phyloP scores from a whole-genome alignment of 2,888 invertebrate genomes.

The Hydrotaea cyrtoneurina region DNA sequence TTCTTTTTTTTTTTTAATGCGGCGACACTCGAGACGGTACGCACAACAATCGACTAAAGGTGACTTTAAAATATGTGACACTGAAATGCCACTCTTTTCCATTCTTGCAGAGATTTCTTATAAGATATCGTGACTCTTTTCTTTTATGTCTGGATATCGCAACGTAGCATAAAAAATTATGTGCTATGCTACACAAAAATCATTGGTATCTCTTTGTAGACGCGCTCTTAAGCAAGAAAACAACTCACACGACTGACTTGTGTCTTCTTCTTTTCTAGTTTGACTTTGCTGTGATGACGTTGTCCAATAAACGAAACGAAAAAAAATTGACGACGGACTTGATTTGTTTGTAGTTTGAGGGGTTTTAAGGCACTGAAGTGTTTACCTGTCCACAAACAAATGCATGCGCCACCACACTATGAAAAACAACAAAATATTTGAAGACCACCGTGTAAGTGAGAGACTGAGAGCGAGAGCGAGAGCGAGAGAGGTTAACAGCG shows the following conservation, averaged over 20 bases:
- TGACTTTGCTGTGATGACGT: slow-evolving; percentile 1
- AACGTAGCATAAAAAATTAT: not conserved
- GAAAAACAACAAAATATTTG: slow-evolving; percentile 24
- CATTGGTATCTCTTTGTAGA: too few relatives aligned
- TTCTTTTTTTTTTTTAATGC: slow-evolving; percentile 49
- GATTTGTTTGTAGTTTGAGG: not conserved
- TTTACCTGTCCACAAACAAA: slow-evolving; percentile 7
- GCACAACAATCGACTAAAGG: slow-evolving; percentile 70
- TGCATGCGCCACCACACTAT: too few relatives aligned
- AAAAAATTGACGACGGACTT: not conserved
- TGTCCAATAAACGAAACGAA: not conserved
- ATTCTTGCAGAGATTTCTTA: not conserved
- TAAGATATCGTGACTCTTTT: not conserved
- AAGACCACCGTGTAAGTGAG: not conserved
- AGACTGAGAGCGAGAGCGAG: not conserved
- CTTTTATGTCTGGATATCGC: not conserved
- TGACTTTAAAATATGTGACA: not conserved
- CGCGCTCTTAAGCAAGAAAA: not conserved
- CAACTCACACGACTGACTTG: too few relatives aligned
- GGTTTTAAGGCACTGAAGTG: not conserved
- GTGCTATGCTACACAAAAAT: not conserved
- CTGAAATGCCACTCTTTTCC: not conserved
- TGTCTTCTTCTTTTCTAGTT: not conserved
- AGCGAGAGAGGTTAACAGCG: not conserved
- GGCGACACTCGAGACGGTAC: slow-evolving; percentile 61